Evolutionary conservation across 2,888 invertebrate species (phyloP).

Genomic region (Fragum whitleyi): DNA sequence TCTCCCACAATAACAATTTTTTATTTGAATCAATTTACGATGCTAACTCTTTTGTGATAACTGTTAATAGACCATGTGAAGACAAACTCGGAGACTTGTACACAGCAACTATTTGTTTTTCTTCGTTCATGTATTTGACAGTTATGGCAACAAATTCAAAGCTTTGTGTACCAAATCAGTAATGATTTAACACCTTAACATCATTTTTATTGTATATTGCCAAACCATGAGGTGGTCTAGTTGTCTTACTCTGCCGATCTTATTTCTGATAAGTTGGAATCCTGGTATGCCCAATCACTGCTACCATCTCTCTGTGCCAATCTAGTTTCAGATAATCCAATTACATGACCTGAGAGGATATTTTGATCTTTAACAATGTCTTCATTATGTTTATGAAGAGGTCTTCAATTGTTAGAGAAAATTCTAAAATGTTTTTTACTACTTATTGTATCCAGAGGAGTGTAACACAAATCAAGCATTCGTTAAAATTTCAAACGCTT

Average conservation of each 20-base stretch:
- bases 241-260: conserved; percentile 17
- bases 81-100: too few species aligned
- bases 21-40: too few species aligned
- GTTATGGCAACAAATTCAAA: too few species aligned
- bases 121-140: too few species aligned
- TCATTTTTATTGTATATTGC: conserved; percentile 41
- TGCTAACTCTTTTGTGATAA: too few species aligned
- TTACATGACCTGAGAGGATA: conserved; percentile 39
- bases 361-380: conserved; percentile 39
- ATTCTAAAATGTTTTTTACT: conserved; percentile 8
- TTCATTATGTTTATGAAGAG: conserved; percentile 38
- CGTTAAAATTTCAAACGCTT: neutral
- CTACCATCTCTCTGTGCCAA: conserved; percentile 26
- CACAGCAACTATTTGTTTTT: too few species aligned
- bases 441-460: conserved; percentile 22
- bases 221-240: conserved; percentile 52
- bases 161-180: too few species aligned
- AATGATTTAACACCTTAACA: too few species aligned
- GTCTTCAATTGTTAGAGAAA: too few species aligned
- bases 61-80: too few species aligned
- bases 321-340: conserved; percentile 46
- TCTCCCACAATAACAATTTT: too few species aligned
- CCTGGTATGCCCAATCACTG: conserved; percentile 29
- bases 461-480: conserved; percentile 24
- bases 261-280: conserved; percentile 32